Conservation (phyloP, 2,888 invertebrate genomes). For the Aporophyla nigra region DNA sequence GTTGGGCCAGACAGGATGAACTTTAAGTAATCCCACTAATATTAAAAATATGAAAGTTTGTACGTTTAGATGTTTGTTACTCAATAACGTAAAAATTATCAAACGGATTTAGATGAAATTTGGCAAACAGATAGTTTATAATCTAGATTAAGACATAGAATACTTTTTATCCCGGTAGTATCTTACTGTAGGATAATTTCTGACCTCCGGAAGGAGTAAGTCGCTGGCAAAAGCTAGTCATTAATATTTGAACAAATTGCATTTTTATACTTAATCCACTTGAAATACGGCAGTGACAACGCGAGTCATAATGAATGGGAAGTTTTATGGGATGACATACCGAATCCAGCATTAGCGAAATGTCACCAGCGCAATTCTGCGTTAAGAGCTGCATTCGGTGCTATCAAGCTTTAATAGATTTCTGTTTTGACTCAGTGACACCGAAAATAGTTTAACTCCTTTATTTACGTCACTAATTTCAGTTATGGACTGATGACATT, state of each 20-base stretch:
- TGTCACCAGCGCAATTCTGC: background rate
- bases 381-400: constrained; percentile 9
- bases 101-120: too few species aligned
- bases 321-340: background rate
- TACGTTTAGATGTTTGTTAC: too few species aligned
- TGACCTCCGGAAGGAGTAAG: too few species aligned
- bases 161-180: too few species aligned
- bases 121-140: too few species aligned
- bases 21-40: too few species aligned
- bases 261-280: background rate
- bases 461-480: background rate
- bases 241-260: background rate
- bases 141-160: too few species aligned
- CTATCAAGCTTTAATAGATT: constrained; percentile 1
- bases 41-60: too few species aligned
- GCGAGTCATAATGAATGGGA: background rate
- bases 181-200: too few species aligned
- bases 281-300: background rate
- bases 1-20: background rate
- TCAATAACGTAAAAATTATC: too few species aligned
- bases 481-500: background rate
- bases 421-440: constrained; percentile 1
- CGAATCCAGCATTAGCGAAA: constrained; percentile 4
- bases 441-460: background rate
- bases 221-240: background rate